These are phyloP conservation scores for Drosophila borealis DNA, from an alignment of 2,888 invertebrate species.

Conservation along the genomic window DNA sequence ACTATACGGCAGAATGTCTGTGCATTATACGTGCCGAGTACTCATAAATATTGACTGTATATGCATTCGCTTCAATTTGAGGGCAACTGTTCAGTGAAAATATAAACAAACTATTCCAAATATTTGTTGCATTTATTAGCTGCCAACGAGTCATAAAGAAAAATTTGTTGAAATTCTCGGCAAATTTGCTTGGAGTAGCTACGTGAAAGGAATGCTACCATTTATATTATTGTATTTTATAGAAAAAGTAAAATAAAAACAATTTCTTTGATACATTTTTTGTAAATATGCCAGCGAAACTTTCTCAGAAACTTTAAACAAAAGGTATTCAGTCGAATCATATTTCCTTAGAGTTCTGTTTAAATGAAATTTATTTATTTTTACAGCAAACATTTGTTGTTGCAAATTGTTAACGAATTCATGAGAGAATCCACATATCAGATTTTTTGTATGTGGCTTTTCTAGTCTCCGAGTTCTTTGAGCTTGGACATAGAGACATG, in stretches of 20 bases:
- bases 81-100: slow-evolving; percentile 10
- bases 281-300: neutral
- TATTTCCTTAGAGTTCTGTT: too few species aligned
- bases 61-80: neutral
- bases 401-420: too few species aligned
- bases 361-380: too few species aligned
- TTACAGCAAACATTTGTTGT: too few species aligned
- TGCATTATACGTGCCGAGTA: neutral
- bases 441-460: neutral
- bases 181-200: neutral
- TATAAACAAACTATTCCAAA: slow-evolving; percentile 1
- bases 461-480: neutral
- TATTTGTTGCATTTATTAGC: slow-evolving; percentile 1
- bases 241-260: neutral
- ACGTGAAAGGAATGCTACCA: neutral
- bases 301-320: too few species aligned
- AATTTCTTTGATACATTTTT: neutral
- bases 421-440: neutral
- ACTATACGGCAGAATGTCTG: neutral
- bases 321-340: neutral
- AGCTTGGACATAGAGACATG: neutral
- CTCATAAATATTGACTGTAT: slow-evolving; percentile 7
- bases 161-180: neutral
- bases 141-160: neutral
- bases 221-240: slow-evolving; percentile 1